Conservation (phyloP, 2,113 vertebrate genomes). For the Chionis minor region DNA sequence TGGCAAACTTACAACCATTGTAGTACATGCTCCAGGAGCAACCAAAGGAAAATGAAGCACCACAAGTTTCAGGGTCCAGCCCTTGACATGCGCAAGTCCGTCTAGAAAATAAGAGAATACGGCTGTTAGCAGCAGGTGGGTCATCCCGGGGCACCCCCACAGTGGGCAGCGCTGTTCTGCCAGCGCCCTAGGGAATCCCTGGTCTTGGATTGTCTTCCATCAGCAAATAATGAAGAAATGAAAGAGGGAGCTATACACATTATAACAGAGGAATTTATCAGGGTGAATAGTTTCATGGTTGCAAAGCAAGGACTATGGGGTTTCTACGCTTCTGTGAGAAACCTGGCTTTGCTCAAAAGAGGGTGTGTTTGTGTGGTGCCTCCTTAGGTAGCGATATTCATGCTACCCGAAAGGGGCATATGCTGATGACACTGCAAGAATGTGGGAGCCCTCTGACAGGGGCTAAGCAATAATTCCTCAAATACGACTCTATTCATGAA, state of each 20-base stretch:
- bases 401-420: not conserved
- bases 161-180: fast-evolving
- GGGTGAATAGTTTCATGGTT: not conserved
- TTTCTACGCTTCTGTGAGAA: not conserved
- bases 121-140: not conserved
- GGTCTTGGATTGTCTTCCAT: not conserved
- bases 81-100: slow-evolving; percentile 97
- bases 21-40: slow-evolving; percentile 99
- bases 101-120: slow-evolving; percentile 71
- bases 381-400: not conserved
- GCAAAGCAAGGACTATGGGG: not conserved
- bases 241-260: not conserved
- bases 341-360: not conserved
- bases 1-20: slow-evolving; percentile 98
- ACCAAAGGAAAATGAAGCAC: slow-evolving; percentile 98
- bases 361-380: not conserved
- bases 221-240: not conserved
- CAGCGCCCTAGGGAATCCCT: not conserved
- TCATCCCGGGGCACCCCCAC: not conserved
- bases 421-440: not conserved
- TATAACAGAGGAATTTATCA: not conserved
- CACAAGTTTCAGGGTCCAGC: slow-evolving; percentile 87
- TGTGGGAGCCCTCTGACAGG: not conserved
- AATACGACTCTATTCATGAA: not conserved
- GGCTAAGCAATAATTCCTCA: not conserved